Evolutionary conservation across 2,113 vertebrate genomes (phyloP), one percentile per base, ranked within the genome.

Genomic region (Gavia stellata): DNA sequence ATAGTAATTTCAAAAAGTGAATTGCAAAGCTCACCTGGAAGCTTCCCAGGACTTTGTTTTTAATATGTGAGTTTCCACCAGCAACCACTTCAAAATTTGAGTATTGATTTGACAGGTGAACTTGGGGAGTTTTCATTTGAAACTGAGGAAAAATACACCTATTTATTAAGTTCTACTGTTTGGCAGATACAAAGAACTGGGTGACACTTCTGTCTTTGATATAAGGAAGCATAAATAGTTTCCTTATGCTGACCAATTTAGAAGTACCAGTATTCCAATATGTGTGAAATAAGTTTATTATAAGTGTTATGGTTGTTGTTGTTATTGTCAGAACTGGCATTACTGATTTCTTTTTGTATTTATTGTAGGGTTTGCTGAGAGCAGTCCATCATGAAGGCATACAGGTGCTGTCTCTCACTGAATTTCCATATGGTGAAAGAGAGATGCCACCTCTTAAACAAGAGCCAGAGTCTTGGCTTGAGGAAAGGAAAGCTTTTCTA

Each of bases 301-400:
- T 71, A 33, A 1, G 66, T 71, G 3, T 56, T 74, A 4, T n/a
- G 78, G 3, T 19, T 53, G 3, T 40, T 44, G 4, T 40, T 29
- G 10, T 19, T 80, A 7, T 56, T 53, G 17, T 45, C 56, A 58
- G 17, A 36, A 33, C 36, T 84, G 66, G 17, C 36, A 40, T 49
- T 55, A 84, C 71, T 52, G 71, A 66, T 31, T 81, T 89, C 17
- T 82, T 83, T 58, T 82, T 67, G 33, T 59, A 23, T 95, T 87
- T 47, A 9, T 80, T 89, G 12, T 47, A 99, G 99, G 98, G 98
- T 53, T 97, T 99, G 95, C 98, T 99, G 71, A 98, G 98, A 85
- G 99, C 99, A 94, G 99, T 99, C 13, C 99, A 99, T 95, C 98
- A 98, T 81, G 99, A 99, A 96, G 99, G 99, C 18, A 98, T 99